Conservation (phyloP, 1,140 invertebrate genomes). For the Drosophila sp. region DNA sequence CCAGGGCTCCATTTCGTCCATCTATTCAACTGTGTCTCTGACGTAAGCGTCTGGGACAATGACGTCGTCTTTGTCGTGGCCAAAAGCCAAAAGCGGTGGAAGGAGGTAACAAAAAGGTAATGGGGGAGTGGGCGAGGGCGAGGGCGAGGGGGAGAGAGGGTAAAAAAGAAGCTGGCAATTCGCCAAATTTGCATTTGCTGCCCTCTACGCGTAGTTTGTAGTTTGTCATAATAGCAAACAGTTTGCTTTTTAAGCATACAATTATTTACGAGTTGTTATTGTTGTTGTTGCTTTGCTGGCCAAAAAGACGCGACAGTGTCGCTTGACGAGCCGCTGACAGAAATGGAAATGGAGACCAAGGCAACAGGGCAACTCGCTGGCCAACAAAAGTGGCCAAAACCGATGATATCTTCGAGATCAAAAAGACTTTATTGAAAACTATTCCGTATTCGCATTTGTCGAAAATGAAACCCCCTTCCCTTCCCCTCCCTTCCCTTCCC, state of each 20-base stretch:
- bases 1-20: slow-evolving; percentile 9
- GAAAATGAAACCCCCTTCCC: not conserved
- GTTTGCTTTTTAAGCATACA: slow-evolving; percentile 52
- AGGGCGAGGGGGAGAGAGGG: not conserved
- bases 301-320: slow-evolving; percentile 45
- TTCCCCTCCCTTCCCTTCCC: not conserved
- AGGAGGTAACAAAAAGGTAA: not conserved
- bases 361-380: slow-evolving; percentile 17
- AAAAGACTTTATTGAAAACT: not conserved
- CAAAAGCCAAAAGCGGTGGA: slow-evolving; percentile 34
- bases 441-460: not conserved
- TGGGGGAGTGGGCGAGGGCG: not conserved
- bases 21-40: slow-evolving; percentile 27
- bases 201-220: slow-evolving; percentile 22
- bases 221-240: slow-evolving; percentile 45
- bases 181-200: slow-evolving; percentile 32
- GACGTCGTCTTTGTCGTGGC: slow-evolving; percentile 26
- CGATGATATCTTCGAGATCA: not conserved
- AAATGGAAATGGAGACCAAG: slow-evolving; percentile 52
- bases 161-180: slow-evolving; percentile 7
- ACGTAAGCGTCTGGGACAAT: slow-evolving; percentile 55
- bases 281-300: slow-evolving; percentile 27
- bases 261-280: slow-evolving; percentile 63
- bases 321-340: slow-evolving; percentile 71
- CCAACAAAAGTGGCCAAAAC: slow-evolving; percentile 14